Evolutionary conservation across 2,113 vertebrate genomes (phyloP).

Genomic region (Actenoides lindsayi): DNA sequence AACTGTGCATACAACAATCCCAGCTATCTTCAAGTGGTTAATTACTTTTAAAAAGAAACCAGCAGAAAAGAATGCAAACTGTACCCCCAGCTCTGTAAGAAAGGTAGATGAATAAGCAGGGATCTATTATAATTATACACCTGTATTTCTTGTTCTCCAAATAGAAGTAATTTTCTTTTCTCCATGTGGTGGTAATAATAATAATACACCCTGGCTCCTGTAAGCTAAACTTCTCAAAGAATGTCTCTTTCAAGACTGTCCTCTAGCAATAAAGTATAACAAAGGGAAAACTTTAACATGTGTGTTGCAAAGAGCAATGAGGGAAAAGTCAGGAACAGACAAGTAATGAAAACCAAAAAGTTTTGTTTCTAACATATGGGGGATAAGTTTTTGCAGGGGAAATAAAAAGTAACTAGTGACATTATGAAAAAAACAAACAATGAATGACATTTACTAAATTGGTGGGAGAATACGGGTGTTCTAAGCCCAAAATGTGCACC

Average conservation of each 20-base stretch:
- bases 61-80: constrained; percentile 16
- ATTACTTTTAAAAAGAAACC: constrained; percentile 6
- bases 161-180: constrained; percentile 51
- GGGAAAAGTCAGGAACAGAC: neutral
- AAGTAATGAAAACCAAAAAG: constrained; percentile 17
- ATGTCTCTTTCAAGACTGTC: constrained; percentile 17
- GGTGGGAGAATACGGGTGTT: neutral
- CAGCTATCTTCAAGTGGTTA: neutral
- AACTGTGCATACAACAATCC: neutral
- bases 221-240: neutral
- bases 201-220: constrained; percentile 14
- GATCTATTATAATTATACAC: constrained; percentile 38
- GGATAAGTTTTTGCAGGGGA: neutral
- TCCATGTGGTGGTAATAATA: constrained; percentile 35
- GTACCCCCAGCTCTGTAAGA: neutral
- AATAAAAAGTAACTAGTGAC: neutral
- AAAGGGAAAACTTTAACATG: constrained; percentile 12
- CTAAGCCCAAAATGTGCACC: neutral
- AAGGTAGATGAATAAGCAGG: neutral
- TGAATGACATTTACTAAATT: neutral
- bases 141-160: constrained; percentile 46
- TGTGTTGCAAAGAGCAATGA: neutral
- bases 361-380: constrained; percentile 25
- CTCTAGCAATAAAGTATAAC: constrained; percentile 36
- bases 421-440: neutral